Evolutionary conservation across 2,113 vertebrate genomes (phyloP), one percentile per base, ranked within the genome.

Genomic region (Planiliza haematocheilus): DNA sequence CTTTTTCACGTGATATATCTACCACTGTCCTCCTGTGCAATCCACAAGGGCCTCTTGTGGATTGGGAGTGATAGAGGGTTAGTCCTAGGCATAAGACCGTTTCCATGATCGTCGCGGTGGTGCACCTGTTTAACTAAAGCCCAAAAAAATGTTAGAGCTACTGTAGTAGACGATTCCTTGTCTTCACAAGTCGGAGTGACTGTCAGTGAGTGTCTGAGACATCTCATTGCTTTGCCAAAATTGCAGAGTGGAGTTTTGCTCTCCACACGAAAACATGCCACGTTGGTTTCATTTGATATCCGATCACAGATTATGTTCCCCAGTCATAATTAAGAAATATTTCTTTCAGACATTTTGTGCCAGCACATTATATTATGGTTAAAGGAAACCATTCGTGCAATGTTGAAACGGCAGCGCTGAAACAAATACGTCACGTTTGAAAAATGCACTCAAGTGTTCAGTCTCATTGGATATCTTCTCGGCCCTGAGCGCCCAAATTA

Each of bases 291-390:
- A 86, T 88, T 84, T 89, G 81, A 88, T 89, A 89, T 89, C 79
- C 80, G 86, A 92, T 92, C 84, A 88, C 89, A 86, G 77, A 92
- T 90, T 85, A 89, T 82, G 76, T 73, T 88, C 81, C 86, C 83
- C 38, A 60, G 72, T 90, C 84, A 81, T 91, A 86, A 89, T 91
- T 90, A 84, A 77, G 72, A 90, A 88, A 91, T 89, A 86, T 88
- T 78, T 81, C 76, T 84, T 84, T 85, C 9, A 58, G 55, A 68
- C 61, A 20, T 68, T 86, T 73, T 46, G 66, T 49, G 83, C 85
- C 81, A 81, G 74, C 74, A 80, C 58, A 51, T 87, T 82, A 79
- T 81, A 83, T 89, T 84, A 89, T 89, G 83, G 85, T 86, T 77
- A 56, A 83, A 84, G 80, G 49, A 86, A 90, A 89, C 80, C 72